Conservation (phyloP, 2,797 vertebrate species). For the Peromyscus nudipes region DNA sequence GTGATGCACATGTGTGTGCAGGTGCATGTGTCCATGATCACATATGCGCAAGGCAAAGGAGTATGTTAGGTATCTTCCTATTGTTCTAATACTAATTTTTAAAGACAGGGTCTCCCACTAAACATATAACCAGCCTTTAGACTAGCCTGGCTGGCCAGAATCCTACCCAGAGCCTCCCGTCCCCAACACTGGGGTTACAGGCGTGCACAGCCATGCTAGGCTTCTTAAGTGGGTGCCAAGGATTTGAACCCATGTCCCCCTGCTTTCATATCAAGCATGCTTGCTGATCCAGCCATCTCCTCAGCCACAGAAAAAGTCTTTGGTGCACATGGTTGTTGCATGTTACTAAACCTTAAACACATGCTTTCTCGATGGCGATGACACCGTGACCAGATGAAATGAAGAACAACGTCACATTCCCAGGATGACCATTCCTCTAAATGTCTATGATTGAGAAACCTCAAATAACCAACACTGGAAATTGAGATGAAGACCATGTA, state of each 20-base stretch:
- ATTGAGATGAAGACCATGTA: not conserved
- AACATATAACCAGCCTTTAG: not conserved
- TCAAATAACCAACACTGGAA: constrained; percentile 18
- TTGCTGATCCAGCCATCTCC: not conserved
- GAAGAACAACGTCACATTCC: constrained; percentile 26
- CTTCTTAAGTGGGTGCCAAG: not conserved
- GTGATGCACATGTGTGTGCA: not conserved
- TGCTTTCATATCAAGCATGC: not conserved
- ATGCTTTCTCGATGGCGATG: not conserved
- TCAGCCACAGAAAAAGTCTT: not conserved
- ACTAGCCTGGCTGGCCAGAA: not conserved
- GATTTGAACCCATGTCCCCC: not conserved
- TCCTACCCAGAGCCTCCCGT: no score
- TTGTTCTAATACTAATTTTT: not conserved
- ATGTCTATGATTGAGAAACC: not conserved
- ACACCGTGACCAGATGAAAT: not conserved
- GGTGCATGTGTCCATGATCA: not conserved
- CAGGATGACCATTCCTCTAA: not conserved
- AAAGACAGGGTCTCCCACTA: not conserved
- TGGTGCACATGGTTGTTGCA: not conserved
- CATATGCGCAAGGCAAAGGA: not conserved
- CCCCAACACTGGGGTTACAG: not conserved
- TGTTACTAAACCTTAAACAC: not conserved
- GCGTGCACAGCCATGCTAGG: not conserved
- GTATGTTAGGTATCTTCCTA: not conserved